Conservation (phyloP, 2,888 invertebrate genomes). For the Leistus spinibarbis region DNA sequence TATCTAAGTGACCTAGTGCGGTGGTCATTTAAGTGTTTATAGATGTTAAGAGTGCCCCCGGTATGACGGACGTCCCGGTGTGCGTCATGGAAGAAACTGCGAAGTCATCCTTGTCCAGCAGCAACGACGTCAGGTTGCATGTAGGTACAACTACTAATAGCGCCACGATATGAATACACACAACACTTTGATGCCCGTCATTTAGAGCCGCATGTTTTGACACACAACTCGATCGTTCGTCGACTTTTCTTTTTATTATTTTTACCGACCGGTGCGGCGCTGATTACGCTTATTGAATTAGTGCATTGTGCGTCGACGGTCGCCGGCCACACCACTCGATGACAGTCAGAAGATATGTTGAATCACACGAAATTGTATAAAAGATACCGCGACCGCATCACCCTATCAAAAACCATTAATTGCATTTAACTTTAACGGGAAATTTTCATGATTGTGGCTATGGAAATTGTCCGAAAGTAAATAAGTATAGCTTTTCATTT, state of each 20-base stretch:
- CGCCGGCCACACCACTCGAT: not conserved
- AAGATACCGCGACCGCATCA: not conserved
- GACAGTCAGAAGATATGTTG: not conserved
- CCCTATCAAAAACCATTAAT: not conserved
- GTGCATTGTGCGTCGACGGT: not conserved
- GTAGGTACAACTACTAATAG: not conserved
- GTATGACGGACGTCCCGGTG: not conserved
- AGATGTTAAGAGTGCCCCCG: not conserved
- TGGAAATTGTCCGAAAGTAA: too few species aligned
- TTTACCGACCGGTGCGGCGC: not conserved
- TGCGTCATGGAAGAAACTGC: not conserved
- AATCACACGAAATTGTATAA: conserved; percentile 2
- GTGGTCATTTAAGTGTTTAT: not conserved
- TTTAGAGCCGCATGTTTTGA: conserved; percentile 4
- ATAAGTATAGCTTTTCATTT: too few species aligned
- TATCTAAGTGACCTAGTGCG: not conserved
- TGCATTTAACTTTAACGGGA: not conserved
- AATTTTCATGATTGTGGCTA: too few species aligned
- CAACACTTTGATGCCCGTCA: conserved; percentile 1
- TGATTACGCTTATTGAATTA: conserved; percentile 9
- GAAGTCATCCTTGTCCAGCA: conserved; percentile 2
- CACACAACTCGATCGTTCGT: conserved; percentile 1
- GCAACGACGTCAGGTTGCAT: not conserved
- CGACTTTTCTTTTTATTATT: not conserved
- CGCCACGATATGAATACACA: not conserved